Evolutionary conservation across 1,140 invertebrate species (phyloP), one percentile per base, ranked within the genome.

Genomic region (Heliconius himera): DNA sequence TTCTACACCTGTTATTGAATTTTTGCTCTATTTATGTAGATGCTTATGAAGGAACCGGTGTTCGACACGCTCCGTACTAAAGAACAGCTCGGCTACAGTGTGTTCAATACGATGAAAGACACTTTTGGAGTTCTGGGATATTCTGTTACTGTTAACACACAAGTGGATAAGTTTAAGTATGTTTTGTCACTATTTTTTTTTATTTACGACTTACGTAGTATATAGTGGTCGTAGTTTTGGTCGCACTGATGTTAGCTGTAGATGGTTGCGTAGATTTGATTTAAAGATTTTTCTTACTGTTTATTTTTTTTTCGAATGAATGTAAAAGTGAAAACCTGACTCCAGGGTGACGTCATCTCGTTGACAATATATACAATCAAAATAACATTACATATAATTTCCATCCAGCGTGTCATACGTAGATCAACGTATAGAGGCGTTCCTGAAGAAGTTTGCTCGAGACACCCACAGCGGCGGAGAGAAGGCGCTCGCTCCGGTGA

Each of bases 31-130:
- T 11, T 18, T 4, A 16, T 49, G 16, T 79, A 96, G 96, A 95
- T 97, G 95, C 91, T 97, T 60, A 97, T 98, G 93, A 96, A 97
- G 88, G 98, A 99, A 92, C 98, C 98, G 0, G 95, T 98, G 71
- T 99, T 99, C 93, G 96, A 99, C 94, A 96, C 96, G 33, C 93
- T 99, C 8, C 95, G 98, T 79, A 99, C 98, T 0, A 96, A 98
- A 91, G 98, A 99, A 92, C 98, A 99, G 90, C 94, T 99, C 13
- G 98, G 98, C 0, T 99, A 99, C 88, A 95, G 96, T 84, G 97
- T 99, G 5, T 96, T 93, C 82, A 96, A 96, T 85, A 93, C 95
- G 20, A 88, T 96, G 41, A 94, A 96, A 13, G 95, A 97, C 78
- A 97, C 96, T 2, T 96, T 95, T 83, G 97, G 97, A 3, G 96